These are phyloP conservation scores for Macrosiphum euphorbiae DNA, from an alignment of 2,888 invertebrate species.

Conservation along the genomic window DNA sequence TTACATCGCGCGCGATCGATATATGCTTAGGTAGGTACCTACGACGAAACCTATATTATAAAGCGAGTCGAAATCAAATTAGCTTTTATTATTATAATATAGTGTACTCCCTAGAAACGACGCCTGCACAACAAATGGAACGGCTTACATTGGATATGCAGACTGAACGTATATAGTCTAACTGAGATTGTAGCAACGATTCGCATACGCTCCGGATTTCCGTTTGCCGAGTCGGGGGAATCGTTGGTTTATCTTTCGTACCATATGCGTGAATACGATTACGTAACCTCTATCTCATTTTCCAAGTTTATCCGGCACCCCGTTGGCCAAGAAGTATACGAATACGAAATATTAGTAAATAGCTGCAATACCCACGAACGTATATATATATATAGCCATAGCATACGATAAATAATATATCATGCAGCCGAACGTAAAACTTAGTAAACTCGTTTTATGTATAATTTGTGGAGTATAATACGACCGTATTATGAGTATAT, in stretches of 20 bases:
- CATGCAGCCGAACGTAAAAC: not conserved
- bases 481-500: no score
- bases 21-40: not conserved
- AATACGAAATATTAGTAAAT: not conserved
- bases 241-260: conserved; percentile 41
- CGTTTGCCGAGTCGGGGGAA: conserved; percentile 27
- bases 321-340: not conserved
- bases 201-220: conserved; percentile 44
- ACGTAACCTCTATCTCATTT: conserved; percentile 13
- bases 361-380: not conserved
- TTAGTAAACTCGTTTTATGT: not conserved
- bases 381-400: not conserved
- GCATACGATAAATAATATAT: no score
- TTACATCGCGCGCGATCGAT: not conserved
- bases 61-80: not conserved
- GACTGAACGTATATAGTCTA: not conserved
- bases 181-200: conserved; percentile 14
- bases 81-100: not conserved
- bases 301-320: conserved; percentile 7
- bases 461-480: not conserved
- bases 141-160: not conserved
- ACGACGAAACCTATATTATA: not conserved
- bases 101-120: not conserved
- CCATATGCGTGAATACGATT: conserved; percentile 24
- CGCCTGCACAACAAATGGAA: conserved; percentile 12